These are phyloP conservation scores for Larimichthys polyactis DNA, from an alignment of 2,113 vertebrate species.

Conservation along the genomic window DNA sequence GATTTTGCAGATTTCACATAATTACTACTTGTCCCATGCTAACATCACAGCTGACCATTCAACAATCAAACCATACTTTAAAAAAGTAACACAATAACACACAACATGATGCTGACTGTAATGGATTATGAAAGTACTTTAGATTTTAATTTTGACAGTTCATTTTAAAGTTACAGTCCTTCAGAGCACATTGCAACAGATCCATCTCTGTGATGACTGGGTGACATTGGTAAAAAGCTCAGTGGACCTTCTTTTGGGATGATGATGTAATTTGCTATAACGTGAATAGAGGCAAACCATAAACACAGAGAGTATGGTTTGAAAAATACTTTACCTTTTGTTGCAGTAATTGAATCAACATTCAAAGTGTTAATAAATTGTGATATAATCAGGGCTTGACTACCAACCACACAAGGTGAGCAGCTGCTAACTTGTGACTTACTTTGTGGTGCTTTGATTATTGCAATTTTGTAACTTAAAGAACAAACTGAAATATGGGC, in stretches of 20 bases:
- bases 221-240: not conserved
- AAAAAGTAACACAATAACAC: not conserved
- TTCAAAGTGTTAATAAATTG: too few relatives aligned
- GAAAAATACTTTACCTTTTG: not conserved
- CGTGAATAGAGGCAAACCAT: too few relatives aligned
- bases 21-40: too few relatives aligned
- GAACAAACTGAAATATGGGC: too few relatives aligned
- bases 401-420: not conserved
- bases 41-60: too few relatives aligned
- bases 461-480: not conserved
- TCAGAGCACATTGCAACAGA: not conserved
- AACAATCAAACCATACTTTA: too few relatives aligned
- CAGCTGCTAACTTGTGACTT: not conserved
- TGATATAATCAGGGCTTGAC: not conserved
- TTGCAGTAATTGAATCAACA: not conserved
- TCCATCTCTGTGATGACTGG: not conserved
- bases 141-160: not conserved
- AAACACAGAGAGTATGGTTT: not conserved
- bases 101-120: not conserved
- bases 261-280: too few relatives aligned
- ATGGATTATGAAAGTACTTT: not conserved
- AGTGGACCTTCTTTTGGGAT: not conserved
- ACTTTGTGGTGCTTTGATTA: not conserved
- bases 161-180: not conserved
- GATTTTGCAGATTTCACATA: too few relatives aligned